phyloP scores from a whole-genome alignment of 2,888 invertebrate genomes.

The Acronicta leporina region DNA sequence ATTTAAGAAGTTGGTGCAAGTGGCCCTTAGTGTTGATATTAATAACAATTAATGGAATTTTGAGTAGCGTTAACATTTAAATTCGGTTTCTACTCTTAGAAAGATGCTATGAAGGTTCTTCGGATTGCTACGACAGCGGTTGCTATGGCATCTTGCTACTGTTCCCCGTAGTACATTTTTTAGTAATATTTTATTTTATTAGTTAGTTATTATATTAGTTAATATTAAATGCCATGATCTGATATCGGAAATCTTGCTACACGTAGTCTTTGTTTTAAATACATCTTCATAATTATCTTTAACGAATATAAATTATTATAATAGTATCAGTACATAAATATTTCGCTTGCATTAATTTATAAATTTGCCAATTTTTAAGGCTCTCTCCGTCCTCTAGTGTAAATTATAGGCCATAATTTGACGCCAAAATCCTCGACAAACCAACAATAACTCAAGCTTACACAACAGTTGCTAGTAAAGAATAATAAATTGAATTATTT shows the following conservation, averaged over 20 bases:
- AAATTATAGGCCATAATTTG: conserved; percentile 38
- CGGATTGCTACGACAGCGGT: not conserved
- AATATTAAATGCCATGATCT: too few relatives aligned
- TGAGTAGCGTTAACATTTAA: too few relatives aligned
- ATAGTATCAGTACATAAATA: not conserved
- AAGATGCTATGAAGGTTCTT: conserved; percentile 19
- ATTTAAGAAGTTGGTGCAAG: too few relatives aligned
- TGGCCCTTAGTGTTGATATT: too few relatives aligned
- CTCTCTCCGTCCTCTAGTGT: conserved; percentile 11
- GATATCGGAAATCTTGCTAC: too few relatives aligned
- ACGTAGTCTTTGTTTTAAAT: too few relatives aligned
- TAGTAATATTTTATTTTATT: not conserved
- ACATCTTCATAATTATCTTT: too few relatives aligned
- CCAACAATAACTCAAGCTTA: conserved; percentile 40
- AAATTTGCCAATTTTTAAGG: conserved; percentile 2
- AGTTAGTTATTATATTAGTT: too few relatives aligned
- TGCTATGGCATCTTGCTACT: not conserved
- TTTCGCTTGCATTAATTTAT: not conserved
- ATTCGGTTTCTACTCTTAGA: too few relatives aligned
- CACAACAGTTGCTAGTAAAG: conserved; percentile 32
- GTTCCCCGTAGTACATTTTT: not conserved
- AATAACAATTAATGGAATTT: too few relatives aligned
- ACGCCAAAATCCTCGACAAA: conserved; percentile 26
- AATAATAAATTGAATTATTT: conserved; percentile 56
- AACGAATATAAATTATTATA: not conserved